These are phyloP conservation scores for Pemphredon lugubris DNA, from an alignment of 2,888 invertebrate genomes.

Conservation along the genomic window DNA sequence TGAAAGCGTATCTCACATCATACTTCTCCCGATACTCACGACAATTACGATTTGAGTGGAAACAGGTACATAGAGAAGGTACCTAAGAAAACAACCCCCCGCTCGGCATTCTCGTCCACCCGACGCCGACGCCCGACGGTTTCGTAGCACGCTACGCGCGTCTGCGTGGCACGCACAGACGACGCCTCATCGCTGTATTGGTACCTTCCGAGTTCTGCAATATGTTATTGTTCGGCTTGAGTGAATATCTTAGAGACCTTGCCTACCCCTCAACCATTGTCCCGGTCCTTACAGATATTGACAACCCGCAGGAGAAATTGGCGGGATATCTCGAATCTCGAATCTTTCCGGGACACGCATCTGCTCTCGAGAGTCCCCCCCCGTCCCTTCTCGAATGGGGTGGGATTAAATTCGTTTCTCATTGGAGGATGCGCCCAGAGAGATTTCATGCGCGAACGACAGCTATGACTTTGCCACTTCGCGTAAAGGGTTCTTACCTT, in stretches of 20 bases:
- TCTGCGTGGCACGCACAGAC: constrained; percentile 13
- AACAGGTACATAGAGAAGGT: constrained; percentile 53
- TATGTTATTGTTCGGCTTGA: constrained; percentile 76
- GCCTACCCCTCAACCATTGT: constrained; percentile 71
- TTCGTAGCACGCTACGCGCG: neutral
- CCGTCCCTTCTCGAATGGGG: constrained; percentile 13
- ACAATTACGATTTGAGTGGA: constrained; percentile 52
- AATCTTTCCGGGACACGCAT: constrained; percentile 69
- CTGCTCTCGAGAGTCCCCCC: constrained; percentile 61
- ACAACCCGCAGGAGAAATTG: constrained; percentile 77
- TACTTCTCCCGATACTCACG: constrained; percentile 40
- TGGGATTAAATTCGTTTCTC: constrained; percentile 66
- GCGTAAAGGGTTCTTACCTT: constrained; percentile 39
- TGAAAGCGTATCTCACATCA: too few species aligned
- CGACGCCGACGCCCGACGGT: constrained; percentile 12
- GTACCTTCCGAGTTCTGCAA: constrained; percentile 69
- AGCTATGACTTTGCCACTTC: constrained; percentile 54
- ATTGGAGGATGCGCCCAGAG: constrained; percentile 42
- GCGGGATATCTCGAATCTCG: constrained; percentile 74
- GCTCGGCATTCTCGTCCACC: constrained; percentile 23
- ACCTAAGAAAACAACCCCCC: constrained; percentile 44
- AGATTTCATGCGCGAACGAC: constrained; percentile 55
- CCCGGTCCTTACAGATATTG: constrained; percentile 73
- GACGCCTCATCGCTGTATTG: constrained; percentile 23
- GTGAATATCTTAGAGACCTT: constrained; percentile 68